A percentile compares a stretch with the other conserved stretches of the same genome.
Conservation (phyloP, 2,888 invertebrate species). For the Hirtodrosophila cameraria region DNA sequence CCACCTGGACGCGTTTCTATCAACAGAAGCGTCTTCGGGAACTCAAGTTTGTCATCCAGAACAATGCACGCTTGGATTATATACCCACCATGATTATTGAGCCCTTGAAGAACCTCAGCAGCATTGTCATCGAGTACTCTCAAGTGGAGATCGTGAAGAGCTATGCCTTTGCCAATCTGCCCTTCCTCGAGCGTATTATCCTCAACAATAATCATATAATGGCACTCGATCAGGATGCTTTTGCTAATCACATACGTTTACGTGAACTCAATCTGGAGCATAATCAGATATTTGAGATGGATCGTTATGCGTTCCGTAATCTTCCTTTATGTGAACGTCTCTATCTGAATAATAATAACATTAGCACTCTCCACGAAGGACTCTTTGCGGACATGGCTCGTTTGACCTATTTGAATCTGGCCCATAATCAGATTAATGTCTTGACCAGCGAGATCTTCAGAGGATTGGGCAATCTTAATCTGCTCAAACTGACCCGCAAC, state of each 20-base stretch:
- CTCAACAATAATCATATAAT: conserved; percentile 89
- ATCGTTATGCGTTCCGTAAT: conserved; percentile 89
- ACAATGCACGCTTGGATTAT: conserved; percentile 88
- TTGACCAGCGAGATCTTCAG: conserved; percentile 91
- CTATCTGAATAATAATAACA: conserved; percentile 93
- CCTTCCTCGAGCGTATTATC: conserved; percentile 88
- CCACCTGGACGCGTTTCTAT: conserved; percentile 90
- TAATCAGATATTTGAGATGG: conserved; percentile 90
- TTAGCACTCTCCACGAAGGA: conserved; percentile 92
- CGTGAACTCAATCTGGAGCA: conserved; percentile 89
- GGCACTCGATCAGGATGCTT: conserved; percentile 88
- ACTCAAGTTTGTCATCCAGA: conserved; percentile 89
- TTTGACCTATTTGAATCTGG: conserved; percentile 92
- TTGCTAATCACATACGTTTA: conserved; percentile 89
- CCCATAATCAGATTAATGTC: conserved; percentile 90
- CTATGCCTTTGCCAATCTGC: conserved; percentile 90
- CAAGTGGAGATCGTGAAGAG: conserved; percentile 89
- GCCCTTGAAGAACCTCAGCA: conserved; percentile 88
- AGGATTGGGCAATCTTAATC: conserved; percentile 89
- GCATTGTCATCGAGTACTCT: conserved; percentile 89
- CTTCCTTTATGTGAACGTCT: conserved; percentile 90
- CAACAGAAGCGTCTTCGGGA: conserved; percentile 89
- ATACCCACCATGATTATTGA: conserved; percentile 89
- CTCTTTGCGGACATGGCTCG: conserved; percentile 91
- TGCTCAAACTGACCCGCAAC: conserved; percentile 90